These are phyloP conservation scores for Patagioenas fasciata DNA, from an alignment of 2,113 vertebrate species.

Conservation along the genomic window DNA sequence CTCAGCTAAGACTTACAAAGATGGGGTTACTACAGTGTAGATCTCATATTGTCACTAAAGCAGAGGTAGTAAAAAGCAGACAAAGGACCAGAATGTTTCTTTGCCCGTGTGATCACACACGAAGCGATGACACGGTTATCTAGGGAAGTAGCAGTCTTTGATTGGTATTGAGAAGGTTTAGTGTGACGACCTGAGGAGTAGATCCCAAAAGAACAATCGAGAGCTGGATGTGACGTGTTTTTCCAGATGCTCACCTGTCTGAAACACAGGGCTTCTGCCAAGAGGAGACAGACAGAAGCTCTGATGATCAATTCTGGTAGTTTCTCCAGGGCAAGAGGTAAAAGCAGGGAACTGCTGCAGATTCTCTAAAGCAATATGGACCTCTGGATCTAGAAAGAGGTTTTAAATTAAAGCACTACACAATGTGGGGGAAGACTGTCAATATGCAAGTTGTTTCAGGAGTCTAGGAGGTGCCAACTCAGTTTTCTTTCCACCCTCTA, in stretches of 20 bases:
- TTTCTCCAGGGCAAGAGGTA: slow-evolving; percentile 75
- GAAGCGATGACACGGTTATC: neutral
- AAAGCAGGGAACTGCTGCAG: slow-evolving; percentile 97
- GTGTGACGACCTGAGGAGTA: neutral
- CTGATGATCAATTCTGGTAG: slow-evolving; percentile 76
- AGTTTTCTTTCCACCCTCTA: neutral
- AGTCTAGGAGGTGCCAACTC: slow-evolving; percentile 21
- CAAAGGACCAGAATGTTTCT: neutral
- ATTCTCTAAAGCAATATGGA: slow-evolving; percentile 97
- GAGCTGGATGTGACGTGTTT: neutral
- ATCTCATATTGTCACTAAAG: neutral
- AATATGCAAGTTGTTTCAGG: slow-evolving; percentile 18
- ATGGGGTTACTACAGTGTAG: neutral
- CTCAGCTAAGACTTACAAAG: neutral
- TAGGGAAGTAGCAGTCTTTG: neutral
- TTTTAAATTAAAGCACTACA: slow-evolving; percentile 41
- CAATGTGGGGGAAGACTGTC: neutral
- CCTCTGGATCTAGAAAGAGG: slow-evolving; percentile 87
- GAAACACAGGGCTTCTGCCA: slow-evolving; percentile 72
- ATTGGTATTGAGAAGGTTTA: neutral
- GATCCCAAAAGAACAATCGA: neutral
- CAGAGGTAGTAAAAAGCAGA: neutral
- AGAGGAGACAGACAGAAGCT: slow-evolving; percentile 69
- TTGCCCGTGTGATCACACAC: neutral
- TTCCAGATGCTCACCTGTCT: slow-evolving; percentile 69